phyloP scores from a whole-genome alignment of 2,888 invertebrate species.

The Nebria brevicollis region DNA sequence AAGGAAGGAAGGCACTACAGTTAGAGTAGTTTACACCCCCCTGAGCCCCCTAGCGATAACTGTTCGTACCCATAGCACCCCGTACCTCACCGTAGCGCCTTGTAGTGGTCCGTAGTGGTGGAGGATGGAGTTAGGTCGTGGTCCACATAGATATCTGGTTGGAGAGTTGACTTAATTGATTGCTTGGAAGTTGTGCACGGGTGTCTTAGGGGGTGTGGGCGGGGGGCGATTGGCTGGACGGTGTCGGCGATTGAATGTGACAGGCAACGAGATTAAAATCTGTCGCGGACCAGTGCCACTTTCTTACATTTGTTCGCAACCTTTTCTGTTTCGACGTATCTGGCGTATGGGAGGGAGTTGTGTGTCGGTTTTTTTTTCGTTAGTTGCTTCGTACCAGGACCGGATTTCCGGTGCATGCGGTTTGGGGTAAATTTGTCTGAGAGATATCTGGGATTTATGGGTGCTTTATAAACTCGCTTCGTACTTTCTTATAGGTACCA shows the following conservation, averaged over 20 bases:
- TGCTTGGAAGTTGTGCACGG: conserved; percentile 10
- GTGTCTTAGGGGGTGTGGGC: conserved; percentile 45
- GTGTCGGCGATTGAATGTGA: conserved; percentile 55
- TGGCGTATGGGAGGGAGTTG: no score
- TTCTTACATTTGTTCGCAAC: neutral
- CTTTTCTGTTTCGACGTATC: neutral
- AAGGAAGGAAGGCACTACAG: conserved; percentile 37
- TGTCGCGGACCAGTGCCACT: conserved; percentile 49
- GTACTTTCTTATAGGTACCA: no score
- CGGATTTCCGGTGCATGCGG: no score
- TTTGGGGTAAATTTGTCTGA: no score
- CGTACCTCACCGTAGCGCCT: neutral
- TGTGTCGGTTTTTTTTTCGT: no score
- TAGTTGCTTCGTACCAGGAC: no score
- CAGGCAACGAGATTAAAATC: conserved; percentile 60
- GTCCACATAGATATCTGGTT: neutral
- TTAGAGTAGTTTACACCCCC: conserved; percentile 11
- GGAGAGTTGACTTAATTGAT: conserved; percentile 33
- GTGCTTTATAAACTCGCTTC: no score
- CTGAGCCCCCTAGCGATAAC: neutral
- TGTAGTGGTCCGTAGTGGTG: no score
- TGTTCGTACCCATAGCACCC: no score
- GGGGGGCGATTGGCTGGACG: conserved; percentile 8
- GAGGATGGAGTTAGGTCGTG: neutral
- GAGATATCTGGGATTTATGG: no score